Conservation (phyloP, 2,113 vertebrate genomes). For the Scortum barcoo region DNA sequence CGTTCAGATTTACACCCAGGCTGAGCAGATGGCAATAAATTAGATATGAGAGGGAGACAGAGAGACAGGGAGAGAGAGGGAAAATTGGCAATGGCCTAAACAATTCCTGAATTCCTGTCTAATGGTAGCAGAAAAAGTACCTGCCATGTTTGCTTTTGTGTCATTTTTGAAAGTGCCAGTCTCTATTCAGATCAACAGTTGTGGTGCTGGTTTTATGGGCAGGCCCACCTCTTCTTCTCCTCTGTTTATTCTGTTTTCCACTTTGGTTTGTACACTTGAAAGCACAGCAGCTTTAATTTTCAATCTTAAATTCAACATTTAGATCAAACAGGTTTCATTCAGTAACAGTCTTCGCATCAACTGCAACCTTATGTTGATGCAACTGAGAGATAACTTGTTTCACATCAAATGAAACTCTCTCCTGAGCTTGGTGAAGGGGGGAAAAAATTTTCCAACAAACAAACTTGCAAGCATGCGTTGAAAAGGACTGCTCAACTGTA, state of each 20-base stretch:
- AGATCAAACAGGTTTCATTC: conserved; percentile 16
- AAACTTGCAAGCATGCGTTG: not conserved
- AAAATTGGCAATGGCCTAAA: conserved; percentile 31
- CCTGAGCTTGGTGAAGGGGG: not conserved
- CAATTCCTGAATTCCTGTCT: conserved; percentile 40
- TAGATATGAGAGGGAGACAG: conserved; percentile 62
- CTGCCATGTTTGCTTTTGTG: conserved; percentile 39
- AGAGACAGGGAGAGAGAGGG: not conserved
- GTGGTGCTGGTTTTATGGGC: not conserved
- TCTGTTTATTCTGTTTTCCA: not conserved
- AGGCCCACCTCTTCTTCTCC: not conserved
- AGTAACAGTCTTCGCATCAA: not conserved
- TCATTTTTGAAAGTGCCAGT: conserved; percentile 39
- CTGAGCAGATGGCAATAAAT: conserved; percentile 80
- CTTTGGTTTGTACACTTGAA: not conserved
- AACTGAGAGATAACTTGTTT: conserved; percentile 24
- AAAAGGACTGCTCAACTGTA: conserved; percentile 2
- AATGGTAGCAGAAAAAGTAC: conserved; percentile 19
- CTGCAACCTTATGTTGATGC: not conserved
- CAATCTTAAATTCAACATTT: not conserved
- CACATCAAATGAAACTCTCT: not conserved
- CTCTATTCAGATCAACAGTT: conserved; percentile 34
- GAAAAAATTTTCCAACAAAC: too few relatives aligned
- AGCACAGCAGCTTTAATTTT: conserved; percentile 10
- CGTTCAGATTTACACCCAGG: conserved; percentile 75